Evolutionary conservation across 2,797 vertebrate species (phyloP).

Genomic region (Myoxocephalus aenaeus): DNA sequence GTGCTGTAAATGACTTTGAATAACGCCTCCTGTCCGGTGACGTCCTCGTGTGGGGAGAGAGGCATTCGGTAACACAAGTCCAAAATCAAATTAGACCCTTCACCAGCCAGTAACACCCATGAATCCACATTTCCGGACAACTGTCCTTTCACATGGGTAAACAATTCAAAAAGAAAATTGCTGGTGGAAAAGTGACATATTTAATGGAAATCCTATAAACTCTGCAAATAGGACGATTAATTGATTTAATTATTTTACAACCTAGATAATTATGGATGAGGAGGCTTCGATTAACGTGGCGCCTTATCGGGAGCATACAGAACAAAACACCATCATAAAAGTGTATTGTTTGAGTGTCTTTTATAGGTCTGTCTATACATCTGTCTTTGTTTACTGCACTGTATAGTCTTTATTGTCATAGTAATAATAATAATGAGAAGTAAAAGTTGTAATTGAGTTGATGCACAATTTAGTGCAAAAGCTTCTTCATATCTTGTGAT

Average conservation of each 20-base stretch:
- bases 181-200: slow-evolving; percentile 3
- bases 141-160: background rate
- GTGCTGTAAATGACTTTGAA: background rate
- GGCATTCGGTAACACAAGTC: background rate
- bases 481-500: background rate
- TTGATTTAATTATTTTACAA: slow-evolving; percentile 24
- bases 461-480: slow-evolving; percentile 23
- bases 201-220: background rate
- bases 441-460: background rate
- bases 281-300: slow-evolving; percentile 26
- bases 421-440: background rate
- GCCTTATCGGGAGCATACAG: slow-evolving; percentile 10
- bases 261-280: background rate
- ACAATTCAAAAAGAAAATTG: slow-evolving; percentile 2
- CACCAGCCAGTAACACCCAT: background rate
- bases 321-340: slow-evolving; percentile 1
- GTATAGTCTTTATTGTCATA: background rate
- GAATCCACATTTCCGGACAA: slow-evolving; percentile 1
- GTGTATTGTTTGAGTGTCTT: slow-evolving; percentile 9
- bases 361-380: slow-evolving; percentile 22
- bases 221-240: slow-evolving; percentile 25
- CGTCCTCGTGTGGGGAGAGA: background rate
- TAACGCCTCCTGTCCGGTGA: background rate
- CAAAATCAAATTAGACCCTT: background rate
- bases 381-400: slow-evolving; percentile 1